phyloP scores from a whole-genome alignment of 2,888 invertebrate species.

The Sussaba pulchella region DNA sequence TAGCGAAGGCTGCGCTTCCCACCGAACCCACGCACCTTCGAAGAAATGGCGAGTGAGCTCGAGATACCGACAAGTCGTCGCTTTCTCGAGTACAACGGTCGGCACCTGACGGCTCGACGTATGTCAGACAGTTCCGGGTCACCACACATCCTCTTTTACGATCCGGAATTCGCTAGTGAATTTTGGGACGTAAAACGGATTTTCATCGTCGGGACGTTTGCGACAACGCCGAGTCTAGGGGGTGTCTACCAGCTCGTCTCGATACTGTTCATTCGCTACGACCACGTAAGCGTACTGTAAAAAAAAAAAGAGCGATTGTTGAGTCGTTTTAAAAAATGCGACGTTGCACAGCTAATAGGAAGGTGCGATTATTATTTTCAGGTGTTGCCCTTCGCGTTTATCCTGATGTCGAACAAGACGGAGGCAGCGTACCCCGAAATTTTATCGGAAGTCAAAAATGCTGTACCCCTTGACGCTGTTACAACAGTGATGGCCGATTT shows the following conservation, averaged over 20 bases:
- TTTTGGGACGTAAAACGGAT: neutral
- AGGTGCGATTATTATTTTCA: neutral
- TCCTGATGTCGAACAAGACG: conserved; percentile 32
- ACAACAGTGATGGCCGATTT: neutral
- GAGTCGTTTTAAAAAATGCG: neutral
- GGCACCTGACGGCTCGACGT: neutral
- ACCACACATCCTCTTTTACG: neutral
- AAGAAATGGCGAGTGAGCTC: neutral
- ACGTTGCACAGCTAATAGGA: neutral
- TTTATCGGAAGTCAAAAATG: neutral
- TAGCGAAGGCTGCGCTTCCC: conserved; percentile 19
- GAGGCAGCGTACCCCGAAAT: conserved; percentile 31
- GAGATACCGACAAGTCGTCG: neutral
- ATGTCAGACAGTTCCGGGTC: neutral
- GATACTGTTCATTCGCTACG: conserved; percentile 28
- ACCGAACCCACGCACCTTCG: neutral
- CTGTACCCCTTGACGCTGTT: neutral
- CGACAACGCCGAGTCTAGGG: conserved; percentile 24
- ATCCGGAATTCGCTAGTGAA: neutral
- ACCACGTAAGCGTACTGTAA: conserved; percentile 41
- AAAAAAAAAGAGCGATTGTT: neutral
- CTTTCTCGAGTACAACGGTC: neutral
- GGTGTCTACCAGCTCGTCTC: conserved; percentile 32
- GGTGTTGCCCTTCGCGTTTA: conserved; percentile 30
- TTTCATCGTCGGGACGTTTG: conserved; percentile 33